Evolutionary conservation across 2,888 invertebrate species (phyloP).

Genomic region (Drosophila vallismaia): DNA sequence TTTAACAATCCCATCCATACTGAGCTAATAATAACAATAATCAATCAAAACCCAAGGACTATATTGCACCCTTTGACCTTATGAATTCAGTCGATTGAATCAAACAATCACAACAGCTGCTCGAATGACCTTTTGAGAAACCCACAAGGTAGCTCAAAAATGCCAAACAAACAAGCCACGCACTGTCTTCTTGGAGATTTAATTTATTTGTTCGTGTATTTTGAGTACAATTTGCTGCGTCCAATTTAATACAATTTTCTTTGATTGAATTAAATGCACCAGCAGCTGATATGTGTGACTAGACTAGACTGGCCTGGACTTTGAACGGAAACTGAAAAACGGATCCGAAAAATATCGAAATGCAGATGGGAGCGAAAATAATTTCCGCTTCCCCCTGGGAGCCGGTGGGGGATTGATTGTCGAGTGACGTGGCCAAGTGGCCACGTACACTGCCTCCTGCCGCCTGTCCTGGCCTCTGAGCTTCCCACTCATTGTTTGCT

Average conservation of each 20-base stretch:
- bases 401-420: conserved; percentile 38
- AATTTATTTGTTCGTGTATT: conserved; percentile 25
- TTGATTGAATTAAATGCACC: conserved; percentile 44
- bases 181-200: conserved; percentile 7
- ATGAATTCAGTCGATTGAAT: neutral
- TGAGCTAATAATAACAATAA: conserved; percentile 18
- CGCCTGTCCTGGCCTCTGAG: conserved; percentile 34
- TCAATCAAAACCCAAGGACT: conserved; percentile 14
- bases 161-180: conserved; percentile 36
- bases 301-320: conserved; percentile 24
- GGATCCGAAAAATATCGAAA: conserved; percentile 27
- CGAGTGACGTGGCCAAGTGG: conserved; percentile 44
- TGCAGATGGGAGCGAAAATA: conserved; percentile 36
- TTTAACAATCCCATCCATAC: no score
- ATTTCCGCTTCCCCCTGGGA: conserved; percentile 25
- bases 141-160: conserved; percentile 6
- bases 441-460: conserved; percentile 18
- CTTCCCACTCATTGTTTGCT: conserved; percentile 59
- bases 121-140: neutral
- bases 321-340: neutral
- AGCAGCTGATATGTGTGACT: conserved; percentile 44
- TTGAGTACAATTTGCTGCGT: neutral
- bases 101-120: conserved; percentile 10
- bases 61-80: conserved; percentile 15
- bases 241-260: conserved; percentile 13